A percentile compares a stretch with the other conserved stretches of the same genome.
These are phyloP conservation scores for Drosophila ananassae DNA, from an alignment of 1,140 invertebrate species.

Conservation along the genomic window DNA sequence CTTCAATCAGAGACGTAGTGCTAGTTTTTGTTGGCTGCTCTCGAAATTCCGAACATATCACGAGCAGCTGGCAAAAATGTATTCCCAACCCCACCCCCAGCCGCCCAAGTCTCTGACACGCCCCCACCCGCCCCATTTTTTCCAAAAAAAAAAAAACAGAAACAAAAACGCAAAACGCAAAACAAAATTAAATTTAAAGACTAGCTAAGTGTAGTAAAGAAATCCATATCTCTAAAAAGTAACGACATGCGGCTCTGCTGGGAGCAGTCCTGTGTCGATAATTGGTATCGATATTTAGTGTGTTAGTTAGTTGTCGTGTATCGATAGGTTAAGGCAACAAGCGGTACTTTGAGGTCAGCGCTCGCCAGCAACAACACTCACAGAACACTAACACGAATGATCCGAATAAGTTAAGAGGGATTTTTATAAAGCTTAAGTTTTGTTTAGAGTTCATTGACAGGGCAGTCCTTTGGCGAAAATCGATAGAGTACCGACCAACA, in stretches of 20 bases:
- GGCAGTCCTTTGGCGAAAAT: not conserved
- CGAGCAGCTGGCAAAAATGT: constrained; percentile 14
- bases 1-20: constrained; percentile 28
- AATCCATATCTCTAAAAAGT: constrained; percentile 40
- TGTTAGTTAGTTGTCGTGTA: constrained; percentile 25
- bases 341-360: constrained; percentile 52
- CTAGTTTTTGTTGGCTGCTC: constrained; percentile 14
- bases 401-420: not conserved
- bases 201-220: constrained; percentile 18
- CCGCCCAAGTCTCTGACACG: constrained; percentile 4
- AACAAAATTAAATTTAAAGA: not conserved
- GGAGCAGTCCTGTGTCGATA: constrained; percentile 20
- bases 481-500: not conserved
- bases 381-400: constrained; percentile 13
- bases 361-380: constrained; percentile 8
- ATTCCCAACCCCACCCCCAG: not conserved
- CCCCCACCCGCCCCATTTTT: constrained; percentile 14
- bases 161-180: not conserved
- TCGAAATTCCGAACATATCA: constrained; percentile 43
- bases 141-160: not conserved
- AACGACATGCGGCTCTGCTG: not conserved
- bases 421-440: not conserved
- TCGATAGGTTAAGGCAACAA: constrained; percentile 13
- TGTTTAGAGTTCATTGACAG: not conserved
- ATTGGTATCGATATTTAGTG: constrained; percentile 18